These are phyloP conservation scores for Irena cyanogastra DNA, from an alignment of 2,113 vertebrate species.

Conservation along the genomic window DNA sequence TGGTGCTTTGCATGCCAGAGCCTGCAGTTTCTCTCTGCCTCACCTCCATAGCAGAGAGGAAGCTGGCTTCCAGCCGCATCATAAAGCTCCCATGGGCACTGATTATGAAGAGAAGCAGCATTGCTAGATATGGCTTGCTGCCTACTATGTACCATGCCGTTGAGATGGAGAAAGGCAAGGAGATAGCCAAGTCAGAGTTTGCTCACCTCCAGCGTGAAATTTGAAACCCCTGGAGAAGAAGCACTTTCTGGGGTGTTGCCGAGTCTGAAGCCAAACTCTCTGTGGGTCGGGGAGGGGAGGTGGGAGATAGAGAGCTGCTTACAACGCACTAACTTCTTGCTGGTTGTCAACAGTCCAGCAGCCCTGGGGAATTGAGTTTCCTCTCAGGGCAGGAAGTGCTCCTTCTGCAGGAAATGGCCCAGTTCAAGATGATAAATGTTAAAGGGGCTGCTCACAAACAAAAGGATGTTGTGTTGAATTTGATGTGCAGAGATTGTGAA, in stretches of 20 bases:
- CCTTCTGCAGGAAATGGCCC: background rate
- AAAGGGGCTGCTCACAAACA: background rate
- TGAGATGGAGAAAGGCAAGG: background rate
- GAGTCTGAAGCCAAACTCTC: background rate
- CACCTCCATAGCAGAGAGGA: background rate
- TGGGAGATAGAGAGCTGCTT: background rate
- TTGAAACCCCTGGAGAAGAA: background rate
- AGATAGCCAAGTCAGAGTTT: background rate
- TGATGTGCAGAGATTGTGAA: background rate
- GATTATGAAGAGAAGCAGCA: background rate
- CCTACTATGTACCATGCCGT: accelerated
- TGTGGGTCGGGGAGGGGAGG: background rate
- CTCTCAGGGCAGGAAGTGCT: background rate
- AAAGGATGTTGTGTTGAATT: background rate
- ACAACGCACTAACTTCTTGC: background rate
- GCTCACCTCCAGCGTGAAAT: background rate
- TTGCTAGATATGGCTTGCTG: background rate
- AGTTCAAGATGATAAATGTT: background rate
- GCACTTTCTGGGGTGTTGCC: background rate
- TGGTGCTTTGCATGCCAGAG: background rate
- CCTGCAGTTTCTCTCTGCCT: background rate
- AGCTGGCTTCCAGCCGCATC: background rate
- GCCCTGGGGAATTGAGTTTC: background rate
- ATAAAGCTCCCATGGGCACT: background rate
- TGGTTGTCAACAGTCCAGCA: background rate